Base-by-base conservation (phyloP, 1,140 invertebrate genomes). In the Zaprionus taronus region DNA sequence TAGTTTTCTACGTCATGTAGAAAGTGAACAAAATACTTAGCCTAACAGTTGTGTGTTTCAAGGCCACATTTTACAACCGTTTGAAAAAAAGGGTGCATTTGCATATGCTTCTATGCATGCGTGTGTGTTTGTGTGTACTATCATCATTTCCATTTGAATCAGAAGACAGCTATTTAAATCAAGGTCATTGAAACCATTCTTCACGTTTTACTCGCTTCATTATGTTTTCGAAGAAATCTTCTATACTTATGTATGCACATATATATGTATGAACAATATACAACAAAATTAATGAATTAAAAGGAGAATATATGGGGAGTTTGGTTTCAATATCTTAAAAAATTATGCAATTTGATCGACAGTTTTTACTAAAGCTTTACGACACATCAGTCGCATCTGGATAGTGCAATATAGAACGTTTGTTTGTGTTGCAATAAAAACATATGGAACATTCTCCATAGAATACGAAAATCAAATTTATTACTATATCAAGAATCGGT, bases 51-150 rank as follows among this genome's bases (percentile, higher is more conserved):
- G n/a, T 17, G 9, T 47, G 6, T 47, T 47, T 47, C 41, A 47
- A 47, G 41, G 41, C 7, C 41, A 20, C 6, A 47, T 17, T 47
- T 47, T 9, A 47, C 41, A 47, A 17, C 41, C 41, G 7, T 47
- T 47, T 47, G 41, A 47, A 41, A 47, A n/a, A 47, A 47, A 47
- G 41, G 41, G 41, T 47, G n/a, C 41, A 47, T 47, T 47, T 47
- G 41, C 41, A 47, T 47, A 47, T 20, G 41, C 41, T 47, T 47
- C n/a, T 17, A 9, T 47, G 41, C n/a, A 17, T 44, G n/a, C 9
- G n/a, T 47, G 41, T 44, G 38, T 41, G 38, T 15, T 15, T 41
- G 14, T n/a, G 14, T 15, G 15, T 47, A 47, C 41, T 47, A 17
- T 47, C 41, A 47, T 47, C n/a, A 9, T 47, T 20, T 17, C 41